These are phyloP conservation scores for Tuberolachnus salignus DNA, from an alignment of 2,888 invertebrate species.

Conservation along the genomic window DNA sequence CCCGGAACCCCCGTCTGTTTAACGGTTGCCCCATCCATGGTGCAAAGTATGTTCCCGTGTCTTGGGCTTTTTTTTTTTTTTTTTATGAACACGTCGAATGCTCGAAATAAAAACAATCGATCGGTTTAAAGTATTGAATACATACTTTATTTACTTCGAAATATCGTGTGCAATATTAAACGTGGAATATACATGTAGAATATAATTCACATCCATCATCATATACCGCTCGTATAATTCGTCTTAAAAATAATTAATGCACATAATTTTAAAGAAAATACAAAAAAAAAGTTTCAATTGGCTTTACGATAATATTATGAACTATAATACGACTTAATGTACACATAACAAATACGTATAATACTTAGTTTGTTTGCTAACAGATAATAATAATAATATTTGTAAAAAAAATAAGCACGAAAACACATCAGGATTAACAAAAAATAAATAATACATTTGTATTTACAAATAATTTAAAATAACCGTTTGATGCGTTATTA, in stretches of 20 bases:
- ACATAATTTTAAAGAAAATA: slow-evolving; percentile 12
- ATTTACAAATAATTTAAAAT: slow-evolving; percentile 48
- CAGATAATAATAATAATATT: slow-evolving; percentile 2
- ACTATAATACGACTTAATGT: slow-evolving; percentile 14
- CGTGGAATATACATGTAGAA: background rate
- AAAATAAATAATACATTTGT: slow-evolving; percentile 40
- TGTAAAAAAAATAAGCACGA: slow-evolving; percentile 11
- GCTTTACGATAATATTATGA: slow-evolving; percentile 6
- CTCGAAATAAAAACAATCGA: background rate
- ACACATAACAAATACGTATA: slow-evolving; percentile 24
- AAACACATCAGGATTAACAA: slow-evolving; percentile 12
- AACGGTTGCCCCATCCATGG: too few relatives aligned
- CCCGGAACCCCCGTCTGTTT: too few relatives aligned
- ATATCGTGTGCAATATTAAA: background rate
- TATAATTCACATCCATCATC: background rate
- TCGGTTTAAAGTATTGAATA: background rate
- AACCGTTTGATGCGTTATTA: background rate
- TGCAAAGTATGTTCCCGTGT: too few relatives aligned
- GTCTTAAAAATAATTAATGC: background rate
- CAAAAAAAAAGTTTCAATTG: slow-evolving; percentile 32
- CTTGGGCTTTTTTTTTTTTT: too few relatives aligned
- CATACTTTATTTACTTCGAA: background rate
- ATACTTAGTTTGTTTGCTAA: background rate
- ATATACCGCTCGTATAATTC: too few relatives aligned
- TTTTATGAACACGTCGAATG: too few relatives aligned